Conservation (phyloP, 2,113 vertebrate species). For the Aspiorhynchus laticeps region DNA sequence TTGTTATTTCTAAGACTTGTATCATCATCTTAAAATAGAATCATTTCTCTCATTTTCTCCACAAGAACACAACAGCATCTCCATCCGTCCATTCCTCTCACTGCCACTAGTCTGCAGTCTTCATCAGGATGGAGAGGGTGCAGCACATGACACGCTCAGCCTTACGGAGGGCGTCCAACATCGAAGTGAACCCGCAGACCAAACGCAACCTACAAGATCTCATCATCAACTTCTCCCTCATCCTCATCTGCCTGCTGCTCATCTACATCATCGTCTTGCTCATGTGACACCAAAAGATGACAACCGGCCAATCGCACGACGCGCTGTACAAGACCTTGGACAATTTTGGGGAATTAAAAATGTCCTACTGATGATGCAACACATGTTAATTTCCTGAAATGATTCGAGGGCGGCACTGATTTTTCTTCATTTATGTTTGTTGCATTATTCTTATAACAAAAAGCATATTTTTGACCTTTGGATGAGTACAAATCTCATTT, state of each 20-base stretch:
- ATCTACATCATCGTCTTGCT: conserved; percentile 98
- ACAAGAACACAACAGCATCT: conserved; percentile 19
- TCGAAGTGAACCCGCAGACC: conserved; percentile 94
- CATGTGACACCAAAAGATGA: conserved; percentile 72
- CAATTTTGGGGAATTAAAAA: neutral
- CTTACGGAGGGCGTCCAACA: conserved; percentile 92
- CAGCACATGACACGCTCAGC: conserved; percentile 95
- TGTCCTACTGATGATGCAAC: neutral
- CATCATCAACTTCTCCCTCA: conserved; percentile 97
- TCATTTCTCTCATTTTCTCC: conserved; percentile 8
- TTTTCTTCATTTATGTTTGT: neutral
- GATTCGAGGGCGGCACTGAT: neutral
- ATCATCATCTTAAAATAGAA: conserved; percentile 18
- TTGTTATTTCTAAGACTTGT: neutral
- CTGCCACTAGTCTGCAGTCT: neutral
- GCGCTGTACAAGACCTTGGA: neutral
- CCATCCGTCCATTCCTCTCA: neutral
- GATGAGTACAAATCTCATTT: neutral
- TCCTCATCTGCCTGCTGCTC: conserved; percentile 95
- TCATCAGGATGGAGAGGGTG: conserved; percentile 88
- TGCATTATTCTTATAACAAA: neutral
- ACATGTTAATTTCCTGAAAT: neutral
- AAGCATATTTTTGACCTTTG: neutral
- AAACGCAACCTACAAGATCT: conserved; percentile 95
- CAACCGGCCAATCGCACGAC: neutral